Evolutionary conservation across 2,888 invertebrate genomes (phyloP), one percentile per base, ranked within the genome.

Genomic region (Megastigmus dorsalis): DNA sequence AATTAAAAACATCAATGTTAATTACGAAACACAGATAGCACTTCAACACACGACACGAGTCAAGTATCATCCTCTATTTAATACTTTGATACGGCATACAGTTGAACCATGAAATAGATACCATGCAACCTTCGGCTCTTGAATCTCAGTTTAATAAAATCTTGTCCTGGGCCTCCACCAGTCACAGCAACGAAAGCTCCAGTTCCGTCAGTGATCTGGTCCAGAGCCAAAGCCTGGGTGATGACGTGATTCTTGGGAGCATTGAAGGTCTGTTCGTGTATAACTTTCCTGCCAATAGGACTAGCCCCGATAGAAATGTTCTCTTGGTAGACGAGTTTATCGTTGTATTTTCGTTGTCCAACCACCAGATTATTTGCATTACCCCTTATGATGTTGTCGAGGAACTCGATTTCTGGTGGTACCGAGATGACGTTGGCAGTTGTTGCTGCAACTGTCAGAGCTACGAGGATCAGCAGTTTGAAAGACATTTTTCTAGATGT

Each of bases 101-200:
- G 77, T 59, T 88, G 86, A 13, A 90, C 82, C 15, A 86, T 66
- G 77, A 89, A 90, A 77, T 89, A 88, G 72, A 90, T 86, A 28
- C 88, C 85, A 52, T 86, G 84, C 15, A 88, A 85, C 23, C 89
- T 83, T 74, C 88, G 86, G 23, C 90, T 90, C 78, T 88, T 89
- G 80, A 90, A 88, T 43, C 84, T 85, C 0, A 90, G 65, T 0
- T 84, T 85, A 1, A 85, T 88, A 28, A 78, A 81, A 5, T 67
- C 81, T 36, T 75, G 52, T 3, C 87, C 86, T 0, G 89, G 88
- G 9, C 90, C 90, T 26, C 90, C 90, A 0, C 41, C 57, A 0
- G 80, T 50, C 0, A 90, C 75, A 6, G 81, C 84, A 1, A 86
- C 88, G 67, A 80, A 84, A 28, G 89, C 90, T 4, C 90, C 90